Base-by-base conservation (phyloP, 2,797 vertebrate species). In the Oryzias dopingdopingensis region DNA sequence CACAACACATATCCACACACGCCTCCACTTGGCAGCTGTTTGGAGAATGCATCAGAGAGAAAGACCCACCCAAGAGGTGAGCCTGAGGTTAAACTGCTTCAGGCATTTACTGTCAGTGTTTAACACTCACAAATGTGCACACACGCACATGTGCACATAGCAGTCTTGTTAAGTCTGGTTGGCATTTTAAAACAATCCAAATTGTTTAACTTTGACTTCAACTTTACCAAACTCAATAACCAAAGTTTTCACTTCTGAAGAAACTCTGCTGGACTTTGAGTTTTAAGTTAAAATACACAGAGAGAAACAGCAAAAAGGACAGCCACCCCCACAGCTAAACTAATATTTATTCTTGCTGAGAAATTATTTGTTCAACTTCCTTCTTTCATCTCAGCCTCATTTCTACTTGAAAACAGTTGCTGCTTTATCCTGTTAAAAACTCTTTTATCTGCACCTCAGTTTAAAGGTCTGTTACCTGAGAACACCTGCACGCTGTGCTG, bases 41-140 rank as follows among this genome's bases (percentile, higher is more conserved):
- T 69, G 76, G 51, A 84, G 79, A 59, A 23, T 77, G 68, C 61
- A 70, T 51, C 20, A 42, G 51, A 72, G 62, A 78, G 71, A 72
- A 53, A 56, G 76, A 78, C 72, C 72, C 80, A 72, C 78, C 87
- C 79, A 83, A 74, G 80, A 86, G 86, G 86, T 88, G 78, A 86
- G 74, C 58, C 16, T 48, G 70, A 86, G 85, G 82, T 86, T 83
- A 82, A 47, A 45, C 60, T 74, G 48, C 76, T 64, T 72, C 10
- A 56, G 77, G 68, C 67, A 71, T 80, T 86, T 72, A 80, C 65
- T 74, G 79, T 77, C 67, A 81, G 67, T 5, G 7, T 49, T 50
- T 32, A 72, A 76, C 55, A 65, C 37, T 23, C 22, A 52, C 5
- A 52, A 23, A 45, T 0, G 26, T 42, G 32, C 56, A 62, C 22